Conservation (phyloP, 2,797 vertebrate genomes). For the Brotula barbata region DNA sequence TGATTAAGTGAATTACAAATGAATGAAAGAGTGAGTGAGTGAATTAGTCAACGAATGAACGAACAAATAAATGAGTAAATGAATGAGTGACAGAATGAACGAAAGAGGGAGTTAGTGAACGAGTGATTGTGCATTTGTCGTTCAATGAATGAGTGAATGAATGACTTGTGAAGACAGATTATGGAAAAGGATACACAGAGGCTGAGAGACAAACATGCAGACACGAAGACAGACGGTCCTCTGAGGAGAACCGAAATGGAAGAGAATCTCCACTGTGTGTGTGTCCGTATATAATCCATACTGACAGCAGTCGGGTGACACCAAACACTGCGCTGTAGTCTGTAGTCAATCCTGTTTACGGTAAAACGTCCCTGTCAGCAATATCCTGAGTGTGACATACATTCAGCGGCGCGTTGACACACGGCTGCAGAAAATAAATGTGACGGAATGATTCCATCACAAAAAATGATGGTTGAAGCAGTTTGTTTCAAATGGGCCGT, state of each 20-base stretch:
- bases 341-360: background rate
- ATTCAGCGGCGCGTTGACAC: slow-evolving; percentile 22
- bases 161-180: no score
- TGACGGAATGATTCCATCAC: slow-evolving; percentile 13
- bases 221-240: slow-evolving; percentile 16
- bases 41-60: no score
- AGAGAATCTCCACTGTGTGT: no score
- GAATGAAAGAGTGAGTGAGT: no score
- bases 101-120: no score
- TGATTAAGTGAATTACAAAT: no score
- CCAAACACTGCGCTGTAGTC: background rate
- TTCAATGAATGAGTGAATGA: no score
- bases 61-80: no score
- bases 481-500: slow-evolving; percentile 7
- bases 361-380: background rate
- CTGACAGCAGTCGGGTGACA: background rate
- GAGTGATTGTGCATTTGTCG: no score
- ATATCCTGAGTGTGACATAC: slow-evolving; percentile 6
- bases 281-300: no score
- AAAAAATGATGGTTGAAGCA: slow-evolving; percentile 24
- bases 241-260: background rate
- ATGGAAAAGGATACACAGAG: background rate
- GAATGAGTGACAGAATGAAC: no score
- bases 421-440: background rate
- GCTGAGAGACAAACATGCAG: slow-evolving; percentile 43